Conservation (phyloP, 2,888 invertebrate genomes). For the Theodoxus fluviatilis region DNA sequence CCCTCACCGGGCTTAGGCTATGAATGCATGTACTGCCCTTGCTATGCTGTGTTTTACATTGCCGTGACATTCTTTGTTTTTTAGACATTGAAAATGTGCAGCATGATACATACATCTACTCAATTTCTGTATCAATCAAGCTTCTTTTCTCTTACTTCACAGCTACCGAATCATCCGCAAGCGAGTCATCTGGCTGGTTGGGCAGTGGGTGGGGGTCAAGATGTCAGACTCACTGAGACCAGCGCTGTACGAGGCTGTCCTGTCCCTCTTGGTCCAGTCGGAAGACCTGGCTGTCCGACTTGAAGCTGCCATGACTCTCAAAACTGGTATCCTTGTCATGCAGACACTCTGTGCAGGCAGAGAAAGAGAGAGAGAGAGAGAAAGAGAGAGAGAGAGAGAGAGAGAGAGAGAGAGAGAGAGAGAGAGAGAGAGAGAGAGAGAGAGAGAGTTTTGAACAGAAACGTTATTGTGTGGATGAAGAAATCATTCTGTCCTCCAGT, state of each 20-base stretch:
- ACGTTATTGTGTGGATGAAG: not conserved
- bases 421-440: no score
- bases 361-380: no score
- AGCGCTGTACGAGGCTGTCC: conserved; percentile 74
- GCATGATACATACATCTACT: not conserved
- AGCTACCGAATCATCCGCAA: conserved; percentile 62
- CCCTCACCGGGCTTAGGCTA: no score
- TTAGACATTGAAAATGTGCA: no score
- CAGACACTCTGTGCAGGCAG: no score
- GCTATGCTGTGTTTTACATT: no score
- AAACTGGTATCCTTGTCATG: conserved; percentile 73
- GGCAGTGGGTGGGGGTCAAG: conserved; percentile 76
- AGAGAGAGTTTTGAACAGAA: no score
- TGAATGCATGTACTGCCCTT: no score
- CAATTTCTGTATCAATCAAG: not conserved
- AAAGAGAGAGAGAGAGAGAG: no score
- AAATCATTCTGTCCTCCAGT: conserved; percentile 15
- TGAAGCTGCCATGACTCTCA: conserved; percentile 84
- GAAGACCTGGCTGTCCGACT: conserved; percentile 90
- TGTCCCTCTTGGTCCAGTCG: conserved; percentile 76
- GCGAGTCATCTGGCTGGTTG: conserved; percentile 70
- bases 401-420: no score
- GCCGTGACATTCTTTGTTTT: no score
- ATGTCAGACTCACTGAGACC: conserved; percentile 81
- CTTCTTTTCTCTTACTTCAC: conserved; percentile 25